These are phyloP conservation scores for Brachionus angularis DNA, from an alignment of 1,140 invertebrate species.

Conservation along the genomic window DNA sequence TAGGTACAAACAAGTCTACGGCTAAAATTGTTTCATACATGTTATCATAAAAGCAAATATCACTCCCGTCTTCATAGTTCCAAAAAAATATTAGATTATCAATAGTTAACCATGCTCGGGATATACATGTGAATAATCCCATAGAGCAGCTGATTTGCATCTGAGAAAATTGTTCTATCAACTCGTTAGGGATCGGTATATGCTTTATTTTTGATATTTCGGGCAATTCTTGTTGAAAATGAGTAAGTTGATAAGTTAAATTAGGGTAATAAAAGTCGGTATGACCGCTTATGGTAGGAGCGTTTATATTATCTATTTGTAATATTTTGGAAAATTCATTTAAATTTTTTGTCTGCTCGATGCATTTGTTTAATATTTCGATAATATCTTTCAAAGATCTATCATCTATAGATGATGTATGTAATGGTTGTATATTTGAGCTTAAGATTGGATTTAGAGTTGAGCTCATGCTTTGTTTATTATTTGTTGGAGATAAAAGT, in stretches of 20 bases:
- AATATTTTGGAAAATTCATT: constrained; percentile 40
- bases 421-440: constrained; percentile 21
- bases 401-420: constrained; percentile 26
- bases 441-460: neutral
- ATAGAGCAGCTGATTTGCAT: constrained; percentile 85
- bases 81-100: constrained; percentile 96
- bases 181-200: constrained; percentile 80
- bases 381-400: constrained; percentile 26
- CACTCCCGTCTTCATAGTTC: constrained; percentile 76
- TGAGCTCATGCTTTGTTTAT: constrained; percentile 33
- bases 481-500: neutral
- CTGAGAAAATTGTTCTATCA: constrained; percentile 82
- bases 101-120: constrained; percentile 90
- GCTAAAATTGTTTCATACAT: neutral
- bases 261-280: constrained; percentile 84
- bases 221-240: constrained; percentile 60
- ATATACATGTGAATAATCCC: constrained; percentile 91
- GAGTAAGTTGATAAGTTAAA: constrained; percentile 63
- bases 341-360: constrained; percentile 20
- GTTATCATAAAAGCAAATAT: constrained; percentile 38
- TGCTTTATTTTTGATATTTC: constrained; percentile 75
- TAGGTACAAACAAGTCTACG: constrained; percentile 14
- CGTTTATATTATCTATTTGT: constrained; percentile 45
- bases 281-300: constrained; percentile 75
- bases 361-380: constrained; percentile 40